Evolutionary conservation across 2,797 vertebrate species (phyloP), one percentile per base, ranked within the genome.

Genomic region (Siniperca obscura): DNA sequence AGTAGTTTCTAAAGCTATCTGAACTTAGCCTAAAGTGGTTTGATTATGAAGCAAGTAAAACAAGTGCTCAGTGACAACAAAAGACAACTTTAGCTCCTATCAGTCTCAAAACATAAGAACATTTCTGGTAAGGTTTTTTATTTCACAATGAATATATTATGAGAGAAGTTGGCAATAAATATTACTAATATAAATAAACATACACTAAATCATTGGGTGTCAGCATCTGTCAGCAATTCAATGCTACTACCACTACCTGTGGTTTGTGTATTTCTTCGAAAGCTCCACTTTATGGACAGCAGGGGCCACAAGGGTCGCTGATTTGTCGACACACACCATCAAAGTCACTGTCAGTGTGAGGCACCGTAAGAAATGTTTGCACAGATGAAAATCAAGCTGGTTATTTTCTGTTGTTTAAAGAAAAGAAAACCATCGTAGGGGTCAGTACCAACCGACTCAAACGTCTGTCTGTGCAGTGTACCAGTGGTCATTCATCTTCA

Each of bases 301-400:
- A 56, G 48, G 27, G 22, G 59, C 59, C 59, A 62, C 40, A 22
- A 19, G 14, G 42, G 30, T 57, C 52, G 16, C 2, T 6, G 21
- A 4, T 13, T 19, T 67, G 19, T 52, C 11, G 8, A 65, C 36
- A 56, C 64, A 21, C 9, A 5, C n/a, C 50, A 7, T 75, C 34
- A 30, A 64, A 70, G 77, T 40, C 77, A 50, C 36, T 22, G 55
- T 55, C 42, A 4, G 66, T 40, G n/a, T 6, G 22, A 50, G 22
- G 50, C 59, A 21, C 1, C 8, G 9, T 25, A n/a, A 48, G 30
- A 50, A 34, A 42, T 50, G 65, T 78, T 78, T 74, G 65, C 57
- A 65, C 19, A 62, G 55, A 34, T 56, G 7, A 56, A 55, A 68
- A 34, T 68, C 48, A 22, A 40, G 40, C 55, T 12, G 48, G 21